These are phyloP conservation scores for Ibidorhyncha struthersii DNA, from an alignment of 2,113 vertebrate species.

Conservation along the genomic window DNA sequence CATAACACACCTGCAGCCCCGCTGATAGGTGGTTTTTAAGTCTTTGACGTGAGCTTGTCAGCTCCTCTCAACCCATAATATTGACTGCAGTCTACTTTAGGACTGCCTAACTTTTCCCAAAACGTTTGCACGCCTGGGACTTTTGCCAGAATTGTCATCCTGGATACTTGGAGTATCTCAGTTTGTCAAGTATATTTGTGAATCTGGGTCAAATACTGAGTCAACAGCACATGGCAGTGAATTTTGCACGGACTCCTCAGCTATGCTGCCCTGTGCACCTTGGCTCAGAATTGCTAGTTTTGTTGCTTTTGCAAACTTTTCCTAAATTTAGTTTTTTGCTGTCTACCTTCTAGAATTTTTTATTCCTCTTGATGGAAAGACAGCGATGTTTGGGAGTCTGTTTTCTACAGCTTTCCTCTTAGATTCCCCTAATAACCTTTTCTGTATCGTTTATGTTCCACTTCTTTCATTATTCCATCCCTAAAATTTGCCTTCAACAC, in stretches of 20 bases:
- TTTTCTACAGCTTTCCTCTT: not conserved
- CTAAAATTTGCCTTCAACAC: not conserved
- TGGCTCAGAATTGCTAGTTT: not conserved
- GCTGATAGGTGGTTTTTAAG: not conserved
- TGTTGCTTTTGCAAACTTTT: not conserved
- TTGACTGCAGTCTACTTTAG: not conserved
- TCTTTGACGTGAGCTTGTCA: not conserved
- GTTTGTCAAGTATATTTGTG: not conserved
- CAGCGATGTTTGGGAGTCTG: not conserved
- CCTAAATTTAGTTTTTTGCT: not conserved
- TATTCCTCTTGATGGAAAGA: not conserved
- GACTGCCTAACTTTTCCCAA: not conserved
- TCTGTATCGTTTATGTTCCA: not conserved
- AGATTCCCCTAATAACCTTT: not conserved
- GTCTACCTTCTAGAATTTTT: not conserved
- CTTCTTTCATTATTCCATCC: not conserved
- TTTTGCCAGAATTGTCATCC: not conserved
- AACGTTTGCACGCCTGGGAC: not conserved
- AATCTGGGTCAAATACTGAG: not conserved
- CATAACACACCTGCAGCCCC: not conserved
- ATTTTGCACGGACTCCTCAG: not conserved
- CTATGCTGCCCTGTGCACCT: fast-evolving
- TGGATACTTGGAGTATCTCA: not conserved
- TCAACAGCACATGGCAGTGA: not conserved
- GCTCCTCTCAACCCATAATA: not conserved